Conservation (phyloP, 2,888 invertebrate genomes). For the Deladenus siricidicola region DNA sequence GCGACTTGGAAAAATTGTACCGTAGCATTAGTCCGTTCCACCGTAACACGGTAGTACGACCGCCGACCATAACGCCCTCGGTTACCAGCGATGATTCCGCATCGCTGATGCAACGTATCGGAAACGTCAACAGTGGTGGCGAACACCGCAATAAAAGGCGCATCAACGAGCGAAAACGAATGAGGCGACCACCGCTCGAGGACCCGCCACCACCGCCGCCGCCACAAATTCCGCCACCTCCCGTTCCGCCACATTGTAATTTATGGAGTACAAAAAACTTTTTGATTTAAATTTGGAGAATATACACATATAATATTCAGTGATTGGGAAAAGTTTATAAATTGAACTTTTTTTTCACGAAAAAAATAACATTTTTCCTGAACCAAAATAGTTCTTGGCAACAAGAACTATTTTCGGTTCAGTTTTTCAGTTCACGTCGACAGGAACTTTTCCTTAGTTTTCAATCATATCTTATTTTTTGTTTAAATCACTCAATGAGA, state of each 20-base stretch:
- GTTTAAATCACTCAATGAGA: no score
- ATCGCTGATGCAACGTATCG: background rate
- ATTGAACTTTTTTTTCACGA: no score
- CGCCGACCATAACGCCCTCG: background rate
- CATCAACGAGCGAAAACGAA: background rate
- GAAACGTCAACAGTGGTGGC: background rate
- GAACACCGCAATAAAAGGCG: background rate
- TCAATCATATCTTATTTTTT: no score
- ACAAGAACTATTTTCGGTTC: no score
- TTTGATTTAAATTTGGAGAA: background rate
- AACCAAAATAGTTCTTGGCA: no score
- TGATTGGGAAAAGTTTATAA: no score
- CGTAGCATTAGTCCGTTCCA: constrained; percentile 2
- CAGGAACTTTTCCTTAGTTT: no score
- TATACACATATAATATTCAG: background rate
- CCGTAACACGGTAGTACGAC: background rate
- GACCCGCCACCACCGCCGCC: constrained; percentile 5
- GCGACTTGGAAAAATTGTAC: constrained; percentile 1
- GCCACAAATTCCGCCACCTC: constrained; percentile 4
- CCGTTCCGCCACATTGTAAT: constrained; percentile 6
- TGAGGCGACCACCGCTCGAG: constrained; percentile 2
- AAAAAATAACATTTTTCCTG: no score
- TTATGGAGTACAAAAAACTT: background rate
- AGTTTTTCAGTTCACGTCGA: no score
- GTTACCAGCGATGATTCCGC: background rate